Evolutionary conservation across 2,888 invertebrate genomes (phyloP).

Genomic region (Bruchidius siliquastri): DNA sequence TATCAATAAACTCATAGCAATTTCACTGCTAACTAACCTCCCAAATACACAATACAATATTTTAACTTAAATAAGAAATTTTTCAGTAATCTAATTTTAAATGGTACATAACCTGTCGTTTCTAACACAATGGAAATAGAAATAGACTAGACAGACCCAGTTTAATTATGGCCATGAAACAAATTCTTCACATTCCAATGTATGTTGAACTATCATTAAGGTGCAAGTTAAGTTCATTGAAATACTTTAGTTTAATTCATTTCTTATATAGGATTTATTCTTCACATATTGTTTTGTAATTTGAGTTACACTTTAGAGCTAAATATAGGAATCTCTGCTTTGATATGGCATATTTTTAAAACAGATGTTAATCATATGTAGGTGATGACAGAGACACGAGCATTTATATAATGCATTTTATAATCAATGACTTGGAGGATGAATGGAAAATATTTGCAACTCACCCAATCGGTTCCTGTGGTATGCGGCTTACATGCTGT

Average conservation of each 20-base stretch:
- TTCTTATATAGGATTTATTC: not conserved
- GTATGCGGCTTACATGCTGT: conserved; percentile 74
- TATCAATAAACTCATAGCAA: no score
- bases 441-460: conserved; percentile 23
- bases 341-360: not conserved
- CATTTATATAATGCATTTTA: not conserved
- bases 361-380: not conserved
- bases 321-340: not conserved
- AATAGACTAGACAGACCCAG: not conserved
- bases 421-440: not conserved
- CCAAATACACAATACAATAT: no score
- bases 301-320: not conserved
- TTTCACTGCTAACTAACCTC: no score
- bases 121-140: not conserved
- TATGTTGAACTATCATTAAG: not conserved
- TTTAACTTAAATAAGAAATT: no score
- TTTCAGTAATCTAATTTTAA: not conserved
- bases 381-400: not conserved
- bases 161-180: not conserved
- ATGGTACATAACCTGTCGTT: not conserved
- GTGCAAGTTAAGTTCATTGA: not conserved
- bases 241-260: not conserved
- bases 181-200: not conserved
- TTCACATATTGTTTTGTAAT: not conserved
- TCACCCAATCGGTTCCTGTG: conserved; percentile 79